These are phyloP conservation scores for Drosophila punjabiensis DNA, from an alignment of 1,140 invertebrate species.

Conservation along the genomic window DNA sequence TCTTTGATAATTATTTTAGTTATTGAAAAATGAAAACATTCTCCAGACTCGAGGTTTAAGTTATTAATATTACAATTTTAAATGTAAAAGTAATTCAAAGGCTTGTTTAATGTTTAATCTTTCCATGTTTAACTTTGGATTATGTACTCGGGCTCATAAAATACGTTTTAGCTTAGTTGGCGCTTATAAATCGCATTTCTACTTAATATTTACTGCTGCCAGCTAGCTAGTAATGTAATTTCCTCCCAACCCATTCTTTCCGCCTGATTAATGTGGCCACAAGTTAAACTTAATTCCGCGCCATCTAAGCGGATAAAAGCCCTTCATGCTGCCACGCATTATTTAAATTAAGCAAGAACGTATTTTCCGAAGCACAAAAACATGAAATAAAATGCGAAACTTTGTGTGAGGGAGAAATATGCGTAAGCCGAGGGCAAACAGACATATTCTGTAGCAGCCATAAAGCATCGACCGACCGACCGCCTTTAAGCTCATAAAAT, in stretches of 20 bases:
- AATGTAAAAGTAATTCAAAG: background rate
- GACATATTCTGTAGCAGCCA: slow-evolving; percentile 21
- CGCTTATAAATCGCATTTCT: background rate
- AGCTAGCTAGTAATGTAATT: slow-evolving; percentile 24
- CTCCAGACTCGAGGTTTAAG: no score
- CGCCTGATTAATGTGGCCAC: slow-evolving; percentile 42
- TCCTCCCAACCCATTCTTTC: background rate
- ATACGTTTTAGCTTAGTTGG: background rate
- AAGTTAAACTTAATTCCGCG: slow-evolving; percentile 6
- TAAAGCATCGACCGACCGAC: slow-evolving; percentile 28
- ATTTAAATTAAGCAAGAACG: slow-evolving; percentile 48
- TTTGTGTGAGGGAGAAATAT: slow-evolving; percentile 25
- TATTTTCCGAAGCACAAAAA: slow-evolving; percentile 25
- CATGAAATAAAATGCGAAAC: slow-evolving; percentile 37
- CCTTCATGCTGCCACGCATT: slow-evolving; percentile 23
- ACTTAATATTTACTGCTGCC: slow-evolving; percentile 22
- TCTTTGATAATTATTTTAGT: background rate
- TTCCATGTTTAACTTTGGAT: background rate
- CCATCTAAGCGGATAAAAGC: slow-evolving; percentile 43
- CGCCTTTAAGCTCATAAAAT: slow-evolving; percentile 75
- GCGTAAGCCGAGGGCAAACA: slow-evolving; percentile 23
- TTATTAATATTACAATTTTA: background rate
- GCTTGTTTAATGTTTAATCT: background rate
- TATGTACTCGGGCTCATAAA: background rate
- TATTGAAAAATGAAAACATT: no score